Evolutionary conservation across 2,113 vertebrate genomes (phyloP).

Genomic region (Oreocharis arfaki): DNA sequence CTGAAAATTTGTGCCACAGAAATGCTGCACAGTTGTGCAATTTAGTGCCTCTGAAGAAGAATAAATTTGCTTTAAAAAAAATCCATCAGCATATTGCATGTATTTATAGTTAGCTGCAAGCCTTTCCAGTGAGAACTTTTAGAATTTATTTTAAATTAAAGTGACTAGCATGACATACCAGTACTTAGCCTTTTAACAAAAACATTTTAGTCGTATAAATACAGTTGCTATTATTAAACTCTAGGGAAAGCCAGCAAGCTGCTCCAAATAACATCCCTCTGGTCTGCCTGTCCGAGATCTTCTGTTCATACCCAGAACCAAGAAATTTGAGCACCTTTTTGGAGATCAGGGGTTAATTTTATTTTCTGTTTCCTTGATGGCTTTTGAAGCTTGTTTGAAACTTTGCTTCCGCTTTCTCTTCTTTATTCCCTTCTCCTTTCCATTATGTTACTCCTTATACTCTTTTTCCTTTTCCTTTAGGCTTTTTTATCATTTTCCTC

Average conservation of each 20-base stretch:
- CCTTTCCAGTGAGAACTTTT: conserved; percentile 61
- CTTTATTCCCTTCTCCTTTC: neutral
- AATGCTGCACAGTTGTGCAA: neutral
- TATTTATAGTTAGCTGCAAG: conserved; percentile 60
- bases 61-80: conserved; percentile 46
- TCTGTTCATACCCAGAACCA: neutral
- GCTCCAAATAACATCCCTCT: conserved; percentile 9
- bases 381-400: neutral
- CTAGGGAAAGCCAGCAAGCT: conserved; percentile 36
- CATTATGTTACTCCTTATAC: neutral
- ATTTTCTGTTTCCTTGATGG: neutral
- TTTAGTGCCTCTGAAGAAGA: conserved; percentile 18
- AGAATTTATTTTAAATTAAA: conserved; percentile 62
- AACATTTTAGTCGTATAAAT: conserved; percentile 57
- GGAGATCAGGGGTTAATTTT: neutral
- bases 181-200: conserved; percentile 62
- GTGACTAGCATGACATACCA: conserved; percentile 58
- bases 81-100: conserved; percentile 35
- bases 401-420: neutral
- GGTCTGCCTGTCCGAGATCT: neutral
- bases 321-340: neutral
- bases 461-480: neutral
- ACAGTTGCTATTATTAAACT: conserved; percentile 65
- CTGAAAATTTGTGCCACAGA: neutral
- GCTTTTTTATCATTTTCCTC: neutral